A percentile compares a stretch with the other conserved stretches of the same genome.
Conservation (phyloP, 1,140 invertebrate genomes). For the Trissolcus basalis region DNA sequence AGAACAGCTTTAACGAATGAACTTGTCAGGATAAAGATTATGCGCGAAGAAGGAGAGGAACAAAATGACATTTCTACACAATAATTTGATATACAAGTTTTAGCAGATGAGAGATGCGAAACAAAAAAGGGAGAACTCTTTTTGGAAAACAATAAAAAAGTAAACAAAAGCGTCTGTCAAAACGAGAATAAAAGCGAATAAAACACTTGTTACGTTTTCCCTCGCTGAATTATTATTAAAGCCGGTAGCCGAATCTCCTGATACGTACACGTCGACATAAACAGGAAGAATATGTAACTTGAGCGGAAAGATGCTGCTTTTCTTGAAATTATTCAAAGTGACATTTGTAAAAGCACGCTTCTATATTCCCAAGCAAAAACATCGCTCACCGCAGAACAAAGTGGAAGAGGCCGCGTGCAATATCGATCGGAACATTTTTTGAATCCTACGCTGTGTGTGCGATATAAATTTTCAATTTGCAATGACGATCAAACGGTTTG, state of each 20-base stretch:
- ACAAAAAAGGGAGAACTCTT: conserved; percentile 1
- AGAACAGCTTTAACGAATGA: not conserved
- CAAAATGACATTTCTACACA: no score
- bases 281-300: conserved; percentile 31
- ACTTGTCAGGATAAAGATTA: no score
- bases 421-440: conserved; percentile 44
- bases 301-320: conserved; percentile 37
- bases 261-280: conserved; percentile 26
- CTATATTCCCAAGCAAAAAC: conserved; percentile 32
- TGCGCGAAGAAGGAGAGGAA: not conserved
- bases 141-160: not conserved
- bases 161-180: conserved; percentile 13
- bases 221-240: conserved; percentile 29
- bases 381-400: conserved; percentile 26
- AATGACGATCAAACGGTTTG: conserved; percentile 5
- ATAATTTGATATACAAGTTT: no score
- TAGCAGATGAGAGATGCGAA: not conserved
- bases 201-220: conserved; percentile 46
- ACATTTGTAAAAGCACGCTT: conserved; percentile 45
- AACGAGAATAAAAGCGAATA: conserved; percentile 14
- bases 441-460: conserved; percentile 15
- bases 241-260: conserved; percentile 20
- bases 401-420: conserved; percentile 29
- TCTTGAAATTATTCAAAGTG: conserved; percentile 50
- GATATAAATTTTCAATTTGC: conserved; percentile 23